These are phyloP conservation scores for Coelinius sp. DNA, from an alignment of 2,888 invertebrate genomes.

Conservation along the genomic window DNA sequence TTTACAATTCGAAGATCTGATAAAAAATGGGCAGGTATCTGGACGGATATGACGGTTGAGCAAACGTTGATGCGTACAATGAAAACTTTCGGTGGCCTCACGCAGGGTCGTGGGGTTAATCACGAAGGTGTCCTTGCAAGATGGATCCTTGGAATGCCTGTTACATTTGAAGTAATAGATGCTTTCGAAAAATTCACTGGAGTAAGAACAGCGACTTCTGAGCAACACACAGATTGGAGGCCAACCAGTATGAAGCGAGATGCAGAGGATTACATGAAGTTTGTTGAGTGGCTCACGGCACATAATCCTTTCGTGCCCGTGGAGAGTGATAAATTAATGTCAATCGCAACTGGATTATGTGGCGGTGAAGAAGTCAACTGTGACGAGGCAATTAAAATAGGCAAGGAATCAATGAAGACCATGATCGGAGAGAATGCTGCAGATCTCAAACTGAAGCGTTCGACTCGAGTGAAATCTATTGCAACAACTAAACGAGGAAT, in stretches of 20 bases:
- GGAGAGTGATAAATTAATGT: conserved; percentile 21
- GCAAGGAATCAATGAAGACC: neutral
- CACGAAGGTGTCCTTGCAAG: no score
- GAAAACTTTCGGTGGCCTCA: neutral
- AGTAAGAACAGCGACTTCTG: no score
- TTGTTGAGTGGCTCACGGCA: neutral
- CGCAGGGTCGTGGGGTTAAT: no score
- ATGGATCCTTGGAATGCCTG: no score
- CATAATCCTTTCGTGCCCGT: neutral
- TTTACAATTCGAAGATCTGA: neutral
- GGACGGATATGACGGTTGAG: neutral
- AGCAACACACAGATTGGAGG: no score
- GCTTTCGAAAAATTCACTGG: neutral
- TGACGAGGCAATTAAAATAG: neutral
- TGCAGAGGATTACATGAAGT: neutral
- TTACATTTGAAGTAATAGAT: neutral
- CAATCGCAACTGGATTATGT: neutral
- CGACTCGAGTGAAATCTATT: conserved; percentile 20
- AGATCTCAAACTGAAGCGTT: neutral
- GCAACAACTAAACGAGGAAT: neutral
- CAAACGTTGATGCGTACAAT: neutral
- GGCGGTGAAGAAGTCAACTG: neutral
- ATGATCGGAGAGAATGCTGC: neutral
- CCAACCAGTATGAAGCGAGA: no score
- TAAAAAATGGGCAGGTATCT: neutral